Evolutionary conservation across 2,888 invertebrate genomes (phyloP), one percentile per base, ranked within the genome.

Genomic region (Chorisops tibialis): DNA sequence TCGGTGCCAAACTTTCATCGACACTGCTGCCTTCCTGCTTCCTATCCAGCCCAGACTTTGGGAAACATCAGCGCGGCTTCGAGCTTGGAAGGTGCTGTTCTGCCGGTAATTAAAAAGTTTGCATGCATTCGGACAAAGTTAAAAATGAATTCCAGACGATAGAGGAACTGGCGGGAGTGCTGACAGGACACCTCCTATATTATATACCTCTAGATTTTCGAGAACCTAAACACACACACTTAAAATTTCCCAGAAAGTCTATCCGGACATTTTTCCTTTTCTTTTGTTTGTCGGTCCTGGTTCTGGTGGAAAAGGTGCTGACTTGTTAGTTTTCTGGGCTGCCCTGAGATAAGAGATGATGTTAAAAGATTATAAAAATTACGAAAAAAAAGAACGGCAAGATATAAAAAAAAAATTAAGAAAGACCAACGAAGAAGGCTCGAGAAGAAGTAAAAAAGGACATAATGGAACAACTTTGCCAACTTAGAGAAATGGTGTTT

Each of bases 91-190:
- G 30, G 30, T 30, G 3, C 7, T 30, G 30, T 30, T 30, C 30
- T 30, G 54, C 54, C 41, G 41, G 41, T 54, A 54, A 54, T 54
- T 54, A 54, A 54, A 54, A 54, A 54, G 54, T 54, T 54, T 54
- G 54, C 54, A 54, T 54, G 24, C 22, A 21, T 19, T 52, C 21
- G 38, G 39, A 39, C 38, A 52, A 30, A 38, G 38, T 54, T 54
- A 54, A 22, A 41, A 18, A 54, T 6, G 54, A 54, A 39, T 54
- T 54, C 18, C 50, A 50, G 37, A 54, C 41, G 54, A 54, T n/a
- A 39, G 37, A 9, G 22, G 37, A n/a, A 18, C 12, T 39, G 24
- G 30, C 41, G 11, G 41, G 54, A 54, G 41, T 22, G 41, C 16
- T 54, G 50, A 6, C 21, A 35, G 35, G 37, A 35, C 50, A 50